Base-by-base conservation (phyloP, 2,888 invertebrate species). In the Caenorhabditis sp. region DNA sequence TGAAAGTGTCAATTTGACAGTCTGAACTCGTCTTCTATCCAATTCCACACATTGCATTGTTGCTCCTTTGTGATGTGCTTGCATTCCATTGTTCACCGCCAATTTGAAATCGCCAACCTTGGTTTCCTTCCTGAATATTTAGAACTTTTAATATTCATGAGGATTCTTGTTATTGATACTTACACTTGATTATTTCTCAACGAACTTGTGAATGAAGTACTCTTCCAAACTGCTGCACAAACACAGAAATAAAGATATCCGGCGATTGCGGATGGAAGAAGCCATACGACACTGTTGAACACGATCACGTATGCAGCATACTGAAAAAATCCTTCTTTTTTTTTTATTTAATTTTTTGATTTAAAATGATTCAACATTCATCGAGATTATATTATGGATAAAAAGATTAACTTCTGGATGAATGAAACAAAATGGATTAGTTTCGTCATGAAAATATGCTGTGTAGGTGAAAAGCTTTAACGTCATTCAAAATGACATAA, bases 1-100 rank as follows among this genome's bases (percentile, higher is more conserved):
- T 0, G 89, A 88, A 31, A 86, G 43, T 10, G 90, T 90, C 64
- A 90, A 78, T 76, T 90, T 90, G 36, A 90, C 88, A 2, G 90
- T 90, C 78, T 90, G 90, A n/a, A 90, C 87, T 67, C 84, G 70
- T 21, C 84, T 76, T 21, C 83, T 70, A 53, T 84, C 85, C 26
- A 86, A 59, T 70, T 74, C 75, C 17, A 79, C 75, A 31, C 73
- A 78, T 58, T 80, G 81, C 66, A 76, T 61, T 1, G 73, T 70
- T 26, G 70, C 72, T 3, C 72, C 73, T 63, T 72, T 72, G 26
- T 78, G 70, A 53, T 76, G 73, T 12, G 60, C 63, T 64, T 78
- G 72, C 76, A 77, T 73, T 26, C 73, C 77, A 0, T 67, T 62
- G 26, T 52, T 31, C 50, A 70, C 26, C 0, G 61, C 62, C 54